Conservation (phyloP, 2,113 vertebrate genomes). For the Brachyhypopomus gauderio region DNA sequence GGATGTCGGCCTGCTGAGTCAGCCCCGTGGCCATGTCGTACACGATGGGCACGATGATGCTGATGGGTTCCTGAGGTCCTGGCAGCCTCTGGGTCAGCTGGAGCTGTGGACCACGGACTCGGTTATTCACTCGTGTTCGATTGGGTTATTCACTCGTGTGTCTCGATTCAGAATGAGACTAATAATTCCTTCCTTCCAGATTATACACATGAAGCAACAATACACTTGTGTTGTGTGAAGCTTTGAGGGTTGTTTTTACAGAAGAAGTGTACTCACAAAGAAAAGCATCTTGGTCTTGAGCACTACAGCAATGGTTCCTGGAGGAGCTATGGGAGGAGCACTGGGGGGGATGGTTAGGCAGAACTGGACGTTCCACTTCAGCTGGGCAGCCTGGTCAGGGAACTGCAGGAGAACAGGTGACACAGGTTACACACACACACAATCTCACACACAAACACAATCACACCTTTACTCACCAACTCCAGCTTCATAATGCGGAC, state of each 20-base stretch:
- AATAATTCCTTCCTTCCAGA: too few relatives aligned
- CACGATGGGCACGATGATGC: constrained; percentile 98
- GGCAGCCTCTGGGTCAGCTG: constrained; percentile 95
- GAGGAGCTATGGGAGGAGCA: constrained; percentile 94
- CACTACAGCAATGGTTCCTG: constrained; percentile 96
- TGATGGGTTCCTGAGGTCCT: constrained; percentile 89
- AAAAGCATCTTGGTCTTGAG: constrained; percentile 99
- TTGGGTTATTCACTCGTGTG: background rate
- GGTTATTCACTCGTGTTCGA: background rate
- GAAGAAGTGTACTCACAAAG: constrained; percentile 84
- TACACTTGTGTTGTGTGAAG: background rate
- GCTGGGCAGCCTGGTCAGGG: constrained; percentile 92
- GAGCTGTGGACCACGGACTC: constrained; percentile 75
- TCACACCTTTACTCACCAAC: constrained; percentile 80
- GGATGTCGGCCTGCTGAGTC: constrained; percentile 98
- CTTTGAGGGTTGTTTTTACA: background rate
- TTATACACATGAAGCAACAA: too few relatives aligned
- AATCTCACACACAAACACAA: too few relatives aligned
- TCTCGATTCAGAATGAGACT: too few relatives aligned
- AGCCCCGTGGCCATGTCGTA: constrained; percentile 98
- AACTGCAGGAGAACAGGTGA: constrained; percentile 75
- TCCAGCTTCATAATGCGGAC: constrained; percentile 99
- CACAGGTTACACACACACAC: background rate
- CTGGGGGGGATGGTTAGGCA: constrained; percentile 98
- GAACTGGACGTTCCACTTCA: constrained; percentile 99